Conservation (phyloP, 2,797 vertebrate species). For the Pseudochirops corinnae region DNA sequence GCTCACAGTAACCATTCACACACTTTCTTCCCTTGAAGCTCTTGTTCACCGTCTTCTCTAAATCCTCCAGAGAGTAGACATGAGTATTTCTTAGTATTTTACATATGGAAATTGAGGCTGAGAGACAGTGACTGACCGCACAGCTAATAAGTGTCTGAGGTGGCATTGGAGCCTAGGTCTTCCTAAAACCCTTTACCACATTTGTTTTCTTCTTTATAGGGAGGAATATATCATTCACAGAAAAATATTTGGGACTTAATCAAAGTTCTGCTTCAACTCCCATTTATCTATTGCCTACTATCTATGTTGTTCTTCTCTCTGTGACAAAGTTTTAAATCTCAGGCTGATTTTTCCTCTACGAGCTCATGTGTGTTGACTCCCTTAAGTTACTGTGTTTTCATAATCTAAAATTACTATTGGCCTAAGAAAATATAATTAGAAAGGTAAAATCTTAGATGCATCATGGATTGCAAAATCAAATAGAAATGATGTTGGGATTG, state of each 20-base stretch:
- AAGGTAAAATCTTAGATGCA: not conserved
- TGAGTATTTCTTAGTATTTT: not conserved
- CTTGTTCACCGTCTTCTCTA: not conserved
- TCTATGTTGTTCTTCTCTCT: not conserved
- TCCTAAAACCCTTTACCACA: not conserved
- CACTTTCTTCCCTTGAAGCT: not conserved
- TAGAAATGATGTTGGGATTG: not conserved
- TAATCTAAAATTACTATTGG: not conserved
- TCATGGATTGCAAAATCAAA: not conserved
- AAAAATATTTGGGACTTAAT: not conserved
- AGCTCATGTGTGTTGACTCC: not conserved
- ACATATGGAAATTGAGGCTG: not conserved
- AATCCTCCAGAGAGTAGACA: not conserved
- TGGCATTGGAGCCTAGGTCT: not conserved
- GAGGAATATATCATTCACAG: not conserved
- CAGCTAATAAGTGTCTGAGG: not conserved
- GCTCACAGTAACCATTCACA: not conserved
- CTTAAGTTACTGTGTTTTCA: not conserved
- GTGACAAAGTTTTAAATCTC: not conserved
- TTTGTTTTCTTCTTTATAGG: not conserved
- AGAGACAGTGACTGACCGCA: not conserved
- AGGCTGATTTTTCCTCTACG: not conserved
- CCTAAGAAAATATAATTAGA: not conserved
- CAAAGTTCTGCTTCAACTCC: not conserved
- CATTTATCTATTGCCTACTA: not conserved